phyloP scores from a whole-genome alignment of 2,797 vertebrate genomes.

The Amblyraja radiata region DNA sequence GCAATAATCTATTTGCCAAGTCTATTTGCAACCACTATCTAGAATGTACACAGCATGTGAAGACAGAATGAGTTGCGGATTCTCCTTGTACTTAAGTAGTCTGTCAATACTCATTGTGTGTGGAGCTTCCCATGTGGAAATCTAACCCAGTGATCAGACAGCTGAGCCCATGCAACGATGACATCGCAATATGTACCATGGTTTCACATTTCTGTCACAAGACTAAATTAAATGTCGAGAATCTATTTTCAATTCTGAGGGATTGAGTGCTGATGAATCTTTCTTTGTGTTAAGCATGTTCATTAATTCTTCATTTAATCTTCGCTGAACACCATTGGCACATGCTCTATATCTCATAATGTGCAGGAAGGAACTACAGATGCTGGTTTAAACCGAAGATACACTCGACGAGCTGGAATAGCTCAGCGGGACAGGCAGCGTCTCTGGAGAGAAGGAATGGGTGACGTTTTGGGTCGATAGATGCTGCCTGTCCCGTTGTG shows the following conservation, averaged over 20 bases:
- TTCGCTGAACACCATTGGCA: background rate
- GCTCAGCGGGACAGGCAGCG: no score
- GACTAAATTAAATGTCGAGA: background rate
- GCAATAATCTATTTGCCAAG: background rate
- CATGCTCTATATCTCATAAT: background rate
- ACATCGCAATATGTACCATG: background rate
- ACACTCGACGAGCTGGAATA: no score
- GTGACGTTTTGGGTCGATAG: no score
- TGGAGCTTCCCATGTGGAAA: background rate
- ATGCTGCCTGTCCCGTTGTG: no score
- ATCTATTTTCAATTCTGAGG: background rate
- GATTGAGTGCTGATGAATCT: background rate
- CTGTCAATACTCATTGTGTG: background rate
- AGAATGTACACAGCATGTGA: background rate
- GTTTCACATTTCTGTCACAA: background rate
- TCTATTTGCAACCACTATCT: background rate
- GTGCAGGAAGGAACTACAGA: no score
- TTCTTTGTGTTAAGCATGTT: background rate
- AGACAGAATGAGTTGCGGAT: background rate
- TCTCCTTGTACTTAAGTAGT: background rate
- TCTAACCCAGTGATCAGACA: background rate
- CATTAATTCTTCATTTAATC: background rate
- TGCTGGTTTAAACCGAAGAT: no score
- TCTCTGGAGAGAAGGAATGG: no score
- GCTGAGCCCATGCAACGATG: background rate